Conservation (phyloP, 2,113 vertebrate species). For the Plectropomus leopardus region DNA sequence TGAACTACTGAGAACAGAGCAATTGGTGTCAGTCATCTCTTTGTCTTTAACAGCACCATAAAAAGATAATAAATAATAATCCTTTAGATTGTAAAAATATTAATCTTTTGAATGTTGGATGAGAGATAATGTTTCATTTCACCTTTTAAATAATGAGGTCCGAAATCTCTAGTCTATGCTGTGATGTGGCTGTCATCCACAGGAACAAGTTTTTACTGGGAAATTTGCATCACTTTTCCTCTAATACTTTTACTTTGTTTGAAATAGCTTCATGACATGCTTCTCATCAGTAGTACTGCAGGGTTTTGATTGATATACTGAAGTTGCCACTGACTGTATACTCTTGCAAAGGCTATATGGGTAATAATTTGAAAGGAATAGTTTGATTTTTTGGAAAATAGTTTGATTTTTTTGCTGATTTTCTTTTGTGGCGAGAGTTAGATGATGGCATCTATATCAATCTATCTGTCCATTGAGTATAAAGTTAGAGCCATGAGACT, state of each 20-base stretch:
- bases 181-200: background rate
- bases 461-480: background rate
- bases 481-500: background rate
- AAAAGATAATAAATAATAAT: constrained; percentile 12
- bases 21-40: background rate
- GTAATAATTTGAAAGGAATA: background rate
- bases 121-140: background rate
- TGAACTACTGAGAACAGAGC: constrained; percentile 24
- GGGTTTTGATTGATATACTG: background rate
- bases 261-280: background rate
- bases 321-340: background rate
- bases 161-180: background rate
- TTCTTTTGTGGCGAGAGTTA: background rate
- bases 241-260: constrained; percentile 11
- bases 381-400: background rate
- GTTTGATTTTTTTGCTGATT: no score
- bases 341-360: background rate
- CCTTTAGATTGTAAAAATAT: background rate
- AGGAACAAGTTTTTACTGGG: background rate
- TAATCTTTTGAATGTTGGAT: background rate
- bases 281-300: background rate
- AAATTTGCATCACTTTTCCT: background rate
- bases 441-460: no score
- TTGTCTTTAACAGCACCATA: constrained; percentile 4
- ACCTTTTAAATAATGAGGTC: background rate